Conservation (phyloP, 2,888 invertebrate species). For the Watsonalla binaria region DNA sequence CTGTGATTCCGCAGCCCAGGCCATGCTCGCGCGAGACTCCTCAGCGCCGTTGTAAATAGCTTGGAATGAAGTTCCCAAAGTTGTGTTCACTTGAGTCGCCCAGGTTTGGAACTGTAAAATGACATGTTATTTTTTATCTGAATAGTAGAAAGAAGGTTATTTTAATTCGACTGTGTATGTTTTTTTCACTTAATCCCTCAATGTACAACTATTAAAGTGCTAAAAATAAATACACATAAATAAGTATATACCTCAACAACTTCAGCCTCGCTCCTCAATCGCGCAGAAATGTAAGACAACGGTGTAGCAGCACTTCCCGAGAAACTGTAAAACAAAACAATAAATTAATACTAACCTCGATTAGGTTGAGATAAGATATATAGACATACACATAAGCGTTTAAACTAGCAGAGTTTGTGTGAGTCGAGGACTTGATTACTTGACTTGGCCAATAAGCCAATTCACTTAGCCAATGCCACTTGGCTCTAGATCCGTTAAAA, state of each 20-base stretch:
- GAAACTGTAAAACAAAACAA: conserved; percentile 37
- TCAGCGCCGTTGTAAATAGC: conserved; percentile 30
- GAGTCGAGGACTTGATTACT: too few species aligned
- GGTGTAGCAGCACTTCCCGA: conserved; percentile 33
- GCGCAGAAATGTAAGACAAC: conserved; percentile 46
- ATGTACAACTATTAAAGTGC: too few species aligned
- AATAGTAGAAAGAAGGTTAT: not conserved
- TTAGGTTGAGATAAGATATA: too few species aligned
- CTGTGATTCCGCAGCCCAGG: conserved; percentile 33
- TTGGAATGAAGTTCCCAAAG: conserved; percentile 28
- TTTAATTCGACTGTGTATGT: not conserved
- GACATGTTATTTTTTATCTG: not conserved
- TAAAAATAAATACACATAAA: not conserved
- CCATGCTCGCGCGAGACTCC: conserved; percentile 30
- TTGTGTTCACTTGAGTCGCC: conserved; percentile 30
- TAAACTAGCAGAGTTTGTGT: too few species aligned
- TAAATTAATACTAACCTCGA: not conserved
- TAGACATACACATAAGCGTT: too few species aligned
- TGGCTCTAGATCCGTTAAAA: too few species aligned
- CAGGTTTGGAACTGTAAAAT: conserved; percentile 53
- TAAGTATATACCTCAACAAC: conserved; percentile 37
- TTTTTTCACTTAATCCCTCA: too few species aligned
- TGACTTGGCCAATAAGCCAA: too few species aligned
- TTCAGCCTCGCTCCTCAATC: conserved; percentile 42
- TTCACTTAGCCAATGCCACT: too few species aligned